These are phyloP conservation scores for Crocuta crocuta DNA, from an alignment of 2,113 vertebrate genomes.

Conservation along the genomic window DNA sequence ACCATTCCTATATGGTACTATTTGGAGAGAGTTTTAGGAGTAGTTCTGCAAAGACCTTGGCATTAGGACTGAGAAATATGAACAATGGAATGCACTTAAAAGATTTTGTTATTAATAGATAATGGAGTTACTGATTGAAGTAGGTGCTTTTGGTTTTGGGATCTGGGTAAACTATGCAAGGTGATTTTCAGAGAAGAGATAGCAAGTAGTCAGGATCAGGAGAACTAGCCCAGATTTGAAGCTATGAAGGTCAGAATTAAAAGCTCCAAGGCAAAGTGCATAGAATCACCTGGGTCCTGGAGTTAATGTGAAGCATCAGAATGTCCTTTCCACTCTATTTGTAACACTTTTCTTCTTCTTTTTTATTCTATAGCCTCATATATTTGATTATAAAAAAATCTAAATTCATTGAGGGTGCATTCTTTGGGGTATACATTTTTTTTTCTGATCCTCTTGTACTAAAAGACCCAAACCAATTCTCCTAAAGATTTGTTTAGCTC, in stretches of 20 bases:
- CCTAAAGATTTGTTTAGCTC: slow-evolving; percentile 23
- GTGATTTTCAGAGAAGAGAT: background rate
- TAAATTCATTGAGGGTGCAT: background rate
- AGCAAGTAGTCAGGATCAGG: background rate
- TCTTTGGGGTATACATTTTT: background rate
- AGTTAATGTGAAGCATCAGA: background rate
- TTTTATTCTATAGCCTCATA: background rate
- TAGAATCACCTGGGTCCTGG: background rate
- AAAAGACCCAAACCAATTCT: background rate
- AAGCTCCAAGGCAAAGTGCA: background rate
- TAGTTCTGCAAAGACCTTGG: background rate
- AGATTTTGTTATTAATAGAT: background rate
- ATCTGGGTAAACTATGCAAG: background rate
- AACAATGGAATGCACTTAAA: background rate
- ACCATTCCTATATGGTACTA: background rate
- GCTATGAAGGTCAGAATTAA: background rate
- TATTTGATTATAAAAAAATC: slow-evolving; percentile 31
- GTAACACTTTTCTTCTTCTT: background rate
- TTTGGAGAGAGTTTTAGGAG: background rate
- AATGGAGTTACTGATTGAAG: background rate
- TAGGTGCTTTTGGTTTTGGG: background rate
- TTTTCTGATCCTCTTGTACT: background rate
- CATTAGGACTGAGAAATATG: background rate
- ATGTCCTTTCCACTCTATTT: background rate
- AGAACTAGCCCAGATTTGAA: background rate